Conservation (phyloP, 2,888 invertebrate genomes). For the Tenthredo amoena region DNA sequence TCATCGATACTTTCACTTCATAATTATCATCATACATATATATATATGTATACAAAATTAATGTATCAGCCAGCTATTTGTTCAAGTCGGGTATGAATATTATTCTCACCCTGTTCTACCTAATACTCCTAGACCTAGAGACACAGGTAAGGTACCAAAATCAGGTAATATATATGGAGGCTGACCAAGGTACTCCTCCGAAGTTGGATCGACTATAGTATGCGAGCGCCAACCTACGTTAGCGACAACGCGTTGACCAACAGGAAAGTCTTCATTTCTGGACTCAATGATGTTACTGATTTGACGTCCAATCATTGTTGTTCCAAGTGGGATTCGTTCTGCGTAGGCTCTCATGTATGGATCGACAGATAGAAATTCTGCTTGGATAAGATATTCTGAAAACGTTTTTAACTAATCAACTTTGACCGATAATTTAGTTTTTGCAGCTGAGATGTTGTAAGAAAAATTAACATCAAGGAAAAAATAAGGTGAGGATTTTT, state of each 20-base stretch:
- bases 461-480: too few species aligned
- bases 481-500: too few species aligned
- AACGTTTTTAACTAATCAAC: constrained; percentile 55
- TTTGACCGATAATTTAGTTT: neutral
- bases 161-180: constrained; percentile 80
- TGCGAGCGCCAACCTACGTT: constrained; percentile 86
- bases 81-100: neutral
- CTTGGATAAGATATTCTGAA: constrained; percentile 84
- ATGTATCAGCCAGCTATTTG: neutral
- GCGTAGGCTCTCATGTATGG: constrained; percentile 86
- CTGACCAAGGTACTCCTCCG: neutral
- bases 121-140: constrained; percentile 83
- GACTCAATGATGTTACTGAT: constrained; percentile 86
- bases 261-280: constrained; percentile 83
- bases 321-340: constrained; percentile 79
- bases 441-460: neutral
- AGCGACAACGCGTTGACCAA: constrained; percentile 83
- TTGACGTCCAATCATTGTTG: constrained; percentile 86
- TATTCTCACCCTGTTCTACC: constrained; percentile 86
- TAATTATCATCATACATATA: neutral
- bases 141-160: constrained; percentile 81
- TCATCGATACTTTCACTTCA: neutral
- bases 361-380: constrained; percentile 86
- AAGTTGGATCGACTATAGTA: constrained; percentile 77
- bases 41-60: neutral